Base-by-base conservation (phyloP, 2,888 invertebrate genomes). In the Tachina fera region DNA sequence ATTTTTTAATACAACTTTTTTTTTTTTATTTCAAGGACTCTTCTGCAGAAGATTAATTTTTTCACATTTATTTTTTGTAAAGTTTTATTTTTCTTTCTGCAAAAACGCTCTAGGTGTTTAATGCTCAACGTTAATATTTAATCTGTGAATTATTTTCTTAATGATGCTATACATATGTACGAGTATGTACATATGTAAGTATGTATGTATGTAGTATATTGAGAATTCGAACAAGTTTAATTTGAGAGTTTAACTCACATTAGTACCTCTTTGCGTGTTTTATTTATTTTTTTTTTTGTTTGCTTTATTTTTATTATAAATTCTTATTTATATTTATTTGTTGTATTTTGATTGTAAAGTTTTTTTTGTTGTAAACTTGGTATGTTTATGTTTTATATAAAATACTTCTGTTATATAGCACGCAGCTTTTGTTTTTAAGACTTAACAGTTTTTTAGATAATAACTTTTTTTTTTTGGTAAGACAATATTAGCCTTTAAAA, bases 151-250 rank as follows among this genome's bases (percentile, higher is more conserved):
- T 70, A 60, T 49, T 47, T 75, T 68, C 65, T 60, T 47, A 63
- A 49, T 43, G 61, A 56, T 56, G 47, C 60, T 63, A 19, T 63
- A 63, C 70, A 68, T 56, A 3, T 16, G 45, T 43, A 16, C 45
- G 19, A 31, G 49, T 49, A 14, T 14, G 14, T 49, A n/a, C 0
- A 6, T 60, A n/a, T 14, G 39, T 61, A 43, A 4, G 31, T 31
- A 13, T 14, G 14, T n/a, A 49, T n/a, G 3, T 60, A 9, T 61
- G 39, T 61, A 43, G 16, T 43, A 31, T 63, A 56, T 45, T 60
- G 43, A 75, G 75, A 74, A 74, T 53, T 61, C 67, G 56, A 72
- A 84, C 84, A 87, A 60, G 80, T 85, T 70, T 88, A 84, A 87
- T 87, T 63, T 56, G 85, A 80, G 68, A 87, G 70, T 80, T 77